These are phyloP conservation scores for Rhaphigaster nebulosa DNA, from an alignment of 2,888 invertebrate species.

Conservation along the genomic window DNA sequence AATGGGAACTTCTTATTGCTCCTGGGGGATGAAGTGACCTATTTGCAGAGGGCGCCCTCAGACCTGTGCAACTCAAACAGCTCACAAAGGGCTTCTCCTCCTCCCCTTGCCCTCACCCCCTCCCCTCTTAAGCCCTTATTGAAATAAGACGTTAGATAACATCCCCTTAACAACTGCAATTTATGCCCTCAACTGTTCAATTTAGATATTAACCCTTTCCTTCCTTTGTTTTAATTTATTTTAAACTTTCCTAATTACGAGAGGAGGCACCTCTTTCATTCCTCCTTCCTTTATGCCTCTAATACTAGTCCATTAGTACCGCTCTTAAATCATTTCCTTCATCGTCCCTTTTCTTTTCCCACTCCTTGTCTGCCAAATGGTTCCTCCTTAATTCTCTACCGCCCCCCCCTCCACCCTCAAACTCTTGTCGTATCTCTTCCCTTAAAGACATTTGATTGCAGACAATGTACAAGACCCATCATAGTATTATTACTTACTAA, in stretches of 20 bases:
- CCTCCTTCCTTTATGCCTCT: not conserved
- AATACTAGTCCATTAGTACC: constrained; percentile 50
- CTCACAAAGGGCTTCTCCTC: constrained; percentile 12
- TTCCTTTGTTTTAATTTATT: constrained; percentile 56
- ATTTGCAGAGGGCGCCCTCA: constrained; percentile 7
- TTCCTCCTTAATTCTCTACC: not conserved
- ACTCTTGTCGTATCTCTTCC: not conserved
- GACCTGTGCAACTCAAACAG: constrained; percentile 32
- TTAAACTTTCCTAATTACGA: constrained; percentile 57
- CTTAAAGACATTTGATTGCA: not conserved
- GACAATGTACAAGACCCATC: not conserved
- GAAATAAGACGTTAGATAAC: constrained; percentile 58
- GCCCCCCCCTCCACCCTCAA: no score
- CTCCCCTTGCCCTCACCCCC: not conserved
- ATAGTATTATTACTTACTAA: not conserved
- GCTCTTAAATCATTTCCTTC: constrained; percentile 48
- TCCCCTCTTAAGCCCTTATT: not conserved
- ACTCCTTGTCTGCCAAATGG: constrained; percentile 23
- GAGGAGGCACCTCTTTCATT: not conserved
- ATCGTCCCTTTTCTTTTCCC: constrained; percentile 29
- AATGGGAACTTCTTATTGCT: not conserved
- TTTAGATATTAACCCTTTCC: constrained; percentile 57
- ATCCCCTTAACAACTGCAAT: constrained; percentile 56
- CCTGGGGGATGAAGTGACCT: not conserved
- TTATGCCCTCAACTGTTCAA: constrained; percentile 55